Percentiles rank a stretch among this genome's conserved stretches.
Evolutionary conservation across 2,113 vertebrate species (phyloP).

Genomic region (Melanerpes aurifrons): DNA sequence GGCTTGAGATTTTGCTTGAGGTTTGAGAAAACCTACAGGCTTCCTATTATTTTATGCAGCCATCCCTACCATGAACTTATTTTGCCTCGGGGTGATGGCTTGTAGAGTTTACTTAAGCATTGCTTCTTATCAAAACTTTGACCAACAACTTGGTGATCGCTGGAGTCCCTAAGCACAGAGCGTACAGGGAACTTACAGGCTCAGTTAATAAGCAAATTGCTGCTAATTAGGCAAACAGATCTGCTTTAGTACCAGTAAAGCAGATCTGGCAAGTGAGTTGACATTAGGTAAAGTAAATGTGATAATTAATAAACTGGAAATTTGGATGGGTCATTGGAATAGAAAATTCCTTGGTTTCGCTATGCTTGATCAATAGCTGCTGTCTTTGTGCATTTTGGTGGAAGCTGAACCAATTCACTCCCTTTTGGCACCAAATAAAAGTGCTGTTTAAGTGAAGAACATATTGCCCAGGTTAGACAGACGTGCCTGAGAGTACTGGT

Average conservation of each 20-base stretch:
- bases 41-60: slow-evolving; percentile 3
- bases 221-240: slow-evolving; percentile 28
- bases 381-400: neutral
- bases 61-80: neutral
- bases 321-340: neutral
- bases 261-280: slow-evolving; percentile 22
- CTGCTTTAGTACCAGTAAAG: neutral
- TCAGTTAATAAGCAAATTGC: slow-evolving; percentile 38
- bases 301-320: slow-evolving; percentile 30
- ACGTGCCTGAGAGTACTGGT: neutral
- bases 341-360: neutral
- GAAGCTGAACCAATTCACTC: neutral
- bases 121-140: slow-evolving; percentile 26
- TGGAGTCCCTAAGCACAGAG: neutral
- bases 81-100: neutral
- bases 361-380: neutral
- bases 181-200: neutral
- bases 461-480: neutral
- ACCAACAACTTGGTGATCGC: neutral
- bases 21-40: slow-evolving; percentile 23
- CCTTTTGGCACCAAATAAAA: neutral
- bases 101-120: neutral
- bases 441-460: neutral
- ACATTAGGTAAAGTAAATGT: slow-evolving; percentile 9
- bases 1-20: neutral